Evolutionary conservation across 2,797 vertebrate genomes (phyloP), one percentile per base, ranked within the genome.

Genomic region (Sphenodon punctatus): DNA sequence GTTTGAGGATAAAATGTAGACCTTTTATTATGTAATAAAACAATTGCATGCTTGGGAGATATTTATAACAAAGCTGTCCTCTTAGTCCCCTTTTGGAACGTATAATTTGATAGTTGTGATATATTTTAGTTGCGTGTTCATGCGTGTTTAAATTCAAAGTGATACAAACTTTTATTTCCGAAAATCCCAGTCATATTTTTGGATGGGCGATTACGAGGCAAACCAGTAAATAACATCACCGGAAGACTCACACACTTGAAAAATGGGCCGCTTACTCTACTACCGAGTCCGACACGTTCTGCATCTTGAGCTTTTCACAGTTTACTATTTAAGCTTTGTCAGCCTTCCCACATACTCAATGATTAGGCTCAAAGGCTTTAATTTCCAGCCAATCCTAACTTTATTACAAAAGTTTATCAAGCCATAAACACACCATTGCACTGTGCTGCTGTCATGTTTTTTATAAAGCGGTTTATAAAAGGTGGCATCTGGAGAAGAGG

Each of bases 401-500:
- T 94, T 94, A 94, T 91, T 93, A 92, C 82, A 76, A 90, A 94
- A 93, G 90, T 92, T 94, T 94, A 94, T 92, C 90, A 92, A 92
- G 88, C 88, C 82, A 89, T 94, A 92, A 96, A 95, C 92, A 92
- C 77, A 89, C 77, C 80, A 83, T 88, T 92, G 92, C 90, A 63
- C 81, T 85, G 89, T 5, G 15, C 81, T 94, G 95, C 95, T 95
- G 91, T 94, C 64, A 64, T 67, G 70, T 45, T 70, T 94, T 93
- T 94, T 94, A 93, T 94, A 95, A 95, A 95, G 93, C 94, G 95
- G 94, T 96, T 97, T 95, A 95, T 96, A 95, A 95, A 95, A 95
- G 93, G 91, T 96, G 95, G 95, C 96, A 97, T 95, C 94, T 95
- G 95, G 96, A 94, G 96, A 96, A 95, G 95, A 96, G 94, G 93